phyloP scores from a whole-genome alignment of 2,888 invertebrate genomes.

The Eledone cirrhosa region DNA sequence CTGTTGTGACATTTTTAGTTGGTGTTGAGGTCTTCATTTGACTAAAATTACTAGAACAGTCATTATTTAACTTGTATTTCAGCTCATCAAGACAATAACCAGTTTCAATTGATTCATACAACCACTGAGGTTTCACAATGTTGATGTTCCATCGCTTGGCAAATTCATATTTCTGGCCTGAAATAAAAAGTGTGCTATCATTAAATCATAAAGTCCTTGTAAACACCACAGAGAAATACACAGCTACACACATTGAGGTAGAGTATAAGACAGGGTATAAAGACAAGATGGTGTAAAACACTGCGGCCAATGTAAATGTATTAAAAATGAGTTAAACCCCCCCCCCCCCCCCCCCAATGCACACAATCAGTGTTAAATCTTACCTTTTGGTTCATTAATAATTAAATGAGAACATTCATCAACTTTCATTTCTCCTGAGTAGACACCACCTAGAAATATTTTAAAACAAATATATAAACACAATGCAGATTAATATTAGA shows the following conservation, averaged over 20 bases:
- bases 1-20: slow-evolving; percentile 15
- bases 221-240: too few relatives aligned
- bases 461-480: background rate
- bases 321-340: too few relatives aligned
- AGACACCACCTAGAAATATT: slow-evolving; percentile 71
- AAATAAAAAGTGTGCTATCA: background rate
- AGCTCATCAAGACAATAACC: slow-evolving; percentile 71
- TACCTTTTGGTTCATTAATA: slow-evolving; percentile 70
- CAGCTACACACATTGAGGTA: too few relatives aligned
- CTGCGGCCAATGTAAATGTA: too few relatives aligned
- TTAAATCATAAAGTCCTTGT: too few relatives aligned
- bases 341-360: too few relatives aligned
- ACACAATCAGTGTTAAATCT: slow-evolving; percentile 15
- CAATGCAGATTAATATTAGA: background rate
- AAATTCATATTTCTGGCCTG: slow-evolving; percentile 77
- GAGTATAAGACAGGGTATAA: too few relatives aligned
- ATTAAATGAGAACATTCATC: slow-evolving; percentile 71
- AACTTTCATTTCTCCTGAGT: slow-evolving; percentile 70
- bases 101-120: slow-evolving; percentile 74
- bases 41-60: background rate
- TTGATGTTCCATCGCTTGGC: slow-evolving; percentile 73
- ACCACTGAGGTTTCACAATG: slow-evolving; percentile 82
- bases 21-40: slow-evolving; percentile 28
- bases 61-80: slow-evolving; percentile 38
- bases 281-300: too few relatives aligned